Evolutionary conservation across 2,113 vertebrate species (phyloP), one percentile per base, ranked within the genome.

Genomic region (Etia nguti): DNA sequence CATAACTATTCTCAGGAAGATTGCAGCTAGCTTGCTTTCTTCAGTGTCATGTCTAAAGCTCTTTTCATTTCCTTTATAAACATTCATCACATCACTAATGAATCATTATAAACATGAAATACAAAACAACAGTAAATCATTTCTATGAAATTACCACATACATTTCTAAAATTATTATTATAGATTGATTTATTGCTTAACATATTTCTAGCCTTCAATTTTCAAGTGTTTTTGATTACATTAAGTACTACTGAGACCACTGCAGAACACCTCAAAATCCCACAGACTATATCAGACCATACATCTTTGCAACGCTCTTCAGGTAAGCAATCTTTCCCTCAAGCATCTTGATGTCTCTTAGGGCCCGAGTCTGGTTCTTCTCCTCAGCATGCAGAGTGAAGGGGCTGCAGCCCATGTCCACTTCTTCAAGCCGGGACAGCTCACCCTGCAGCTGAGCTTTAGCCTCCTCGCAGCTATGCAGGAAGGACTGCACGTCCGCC

Each of bases 291-390:
- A 46, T 68, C 18, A 6, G 54, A 50, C 5, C 96, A 31, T 96
- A 98, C 98, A 95, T 97, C 90, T 94, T 95, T 80, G 97, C 97
- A 34, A 95, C 93, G 12, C 88, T 97, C 89, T 93, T 97, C 86
- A 98, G 94, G 90, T 97, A 97, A 36, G 96, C 89, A 65, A 97
- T 96, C 95, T 95, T 97, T 56, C 92, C 95, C 92, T 98, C 97
- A 89, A 97, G 93, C 6, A 92, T 91, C 54, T 96, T 93, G 88
- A 98, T 94, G 56, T 97, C 97, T 86, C 96, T 95, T 79, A 96
- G 96, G 80, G 90, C 34, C 68, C 91, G 86, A 3, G 36, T 70
- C 38, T 97, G 96, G 81, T 91, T 94, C 24, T 79, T 85, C 82
- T 94, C 95, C 60, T 96, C 90, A 7, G 92, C 80, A 50, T 91